Conservation (phyloP, 2,113 vertebrate genomes). For the Carassius auratus region DNA sequence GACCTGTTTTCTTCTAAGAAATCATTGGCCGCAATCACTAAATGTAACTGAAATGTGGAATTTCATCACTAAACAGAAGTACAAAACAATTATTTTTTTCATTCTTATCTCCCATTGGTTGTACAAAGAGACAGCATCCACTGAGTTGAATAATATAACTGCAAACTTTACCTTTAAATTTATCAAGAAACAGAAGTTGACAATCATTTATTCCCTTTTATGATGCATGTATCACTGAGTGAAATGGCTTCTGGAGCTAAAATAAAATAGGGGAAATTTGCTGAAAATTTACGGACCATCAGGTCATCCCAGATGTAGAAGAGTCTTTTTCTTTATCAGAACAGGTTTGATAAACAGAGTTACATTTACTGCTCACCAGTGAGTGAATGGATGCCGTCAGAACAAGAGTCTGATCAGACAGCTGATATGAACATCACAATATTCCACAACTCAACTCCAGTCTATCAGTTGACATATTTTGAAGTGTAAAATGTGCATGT, state of each 20-base stretch:
- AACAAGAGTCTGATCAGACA: background rate
- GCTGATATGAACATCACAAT: background rate
- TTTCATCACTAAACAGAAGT: background rate
- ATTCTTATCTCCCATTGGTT: background rate
- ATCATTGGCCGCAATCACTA: background rate
- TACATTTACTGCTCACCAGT: background rate
- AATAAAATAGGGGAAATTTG: background rate
- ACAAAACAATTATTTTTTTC: background rate
- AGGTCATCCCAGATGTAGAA: background rate
- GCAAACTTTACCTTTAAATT: background rate
- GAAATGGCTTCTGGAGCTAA: background rate
- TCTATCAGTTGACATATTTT: background rate
- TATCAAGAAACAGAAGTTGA: background rate
- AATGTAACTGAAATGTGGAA: background rate
- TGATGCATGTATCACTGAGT: too few species aligned
- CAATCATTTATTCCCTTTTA: too few species aligned
- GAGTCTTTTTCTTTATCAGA: background rate
- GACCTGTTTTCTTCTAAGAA: background rate
- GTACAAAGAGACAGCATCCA: background rate
- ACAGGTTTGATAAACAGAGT: background rate
- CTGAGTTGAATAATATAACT: background rate
- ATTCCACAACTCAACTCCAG: background rate
- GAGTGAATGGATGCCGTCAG: too few species aligned
- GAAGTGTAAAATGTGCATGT: background rate
- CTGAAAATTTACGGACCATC: background rate